Base-by-base conservation (phyloP, 2,888 invertebrate species). In the Phengaris arion region DNA sequence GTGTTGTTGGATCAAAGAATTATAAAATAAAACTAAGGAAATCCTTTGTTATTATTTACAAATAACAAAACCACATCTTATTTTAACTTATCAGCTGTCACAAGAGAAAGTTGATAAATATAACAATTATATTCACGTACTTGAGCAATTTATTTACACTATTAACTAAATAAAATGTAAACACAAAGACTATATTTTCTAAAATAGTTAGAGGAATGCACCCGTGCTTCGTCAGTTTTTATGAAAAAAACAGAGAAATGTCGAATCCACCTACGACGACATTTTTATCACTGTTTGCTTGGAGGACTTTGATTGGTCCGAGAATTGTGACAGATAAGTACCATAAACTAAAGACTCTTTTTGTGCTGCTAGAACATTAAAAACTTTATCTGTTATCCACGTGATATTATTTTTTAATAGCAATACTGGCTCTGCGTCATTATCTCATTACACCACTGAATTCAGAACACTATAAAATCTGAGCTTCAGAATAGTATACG, bases 1-100 rank as follows among this genome's bases (percentile, higher is more conserved):
- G 64, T 45, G 35, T 6, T 45, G 12, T 35, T 45, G 64, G 64
- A 64, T 35, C 35, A 64, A 64, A 45, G 13, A 64, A 45, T 35
- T 64, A 12, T 54, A 35, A 13, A 54, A 12, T 10, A 70, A 54
- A 22, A 46, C 57, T 70, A n/a, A 9, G 45, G 55, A 51, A 51
- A 75, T 70, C 79, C 83, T 86, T 89, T 92, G 91, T 92, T 90
- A 90, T 91, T 93, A 93, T 93, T 93, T 93, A 93, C 92, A 89
- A 90, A 87, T 86, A 72, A 87, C 82, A 80, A 85, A 87, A 88
- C 87, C 88, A 89, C 86, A 87, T 84, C 87, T 81, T 80, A 81
- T 83, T 84, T 86, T 81, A 83, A 86, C 64, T 13, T 13, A 64
- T 87, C 87, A 88, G 85, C 89, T 90, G 91, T 88, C 88, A 88